Evolutionary conservation across 92 coral and sea anemone species (phyloP).

Genomic region (Pocillopora meandrina): DNA sequence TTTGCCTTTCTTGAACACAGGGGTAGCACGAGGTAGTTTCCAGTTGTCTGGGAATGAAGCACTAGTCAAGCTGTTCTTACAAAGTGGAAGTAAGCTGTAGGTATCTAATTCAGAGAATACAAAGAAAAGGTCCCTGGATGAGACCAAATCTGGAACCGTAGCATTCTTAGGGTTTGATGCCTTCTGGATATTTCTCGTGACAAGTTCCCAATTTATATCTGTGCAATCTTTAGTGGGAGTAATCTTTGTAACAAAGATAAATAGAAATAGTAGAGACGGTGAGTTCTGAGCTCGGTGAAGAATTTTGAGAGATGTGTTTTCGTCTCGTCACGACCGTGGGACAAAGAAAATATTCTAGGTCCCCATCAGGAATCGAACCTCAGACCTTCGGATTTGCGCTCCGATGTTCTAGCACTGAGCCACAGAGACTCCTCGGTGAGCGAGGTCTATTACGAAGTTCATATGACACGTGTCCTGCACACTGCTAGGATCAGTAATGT

Average conservation of each 20-base stretch:
- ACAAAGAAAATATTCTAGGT: too few species aligned
- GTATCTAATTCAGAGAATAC: slow-evolving; percentile 2
- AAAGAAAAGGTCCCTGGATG: slow-evolving; percentile 40
- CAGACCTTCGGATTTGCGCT: too few species aligned
- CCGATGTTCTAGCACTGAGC: too few species aligned
- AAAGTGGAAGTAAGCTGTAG: not conserved
- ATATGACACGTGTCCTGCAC: too few species aligned
- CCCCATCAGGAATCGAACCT: too few species aligned
- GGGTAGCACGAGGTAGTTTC: slow-evolving; percentile 28
- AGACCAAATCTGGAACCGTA: slow-evolving; percentile 18
- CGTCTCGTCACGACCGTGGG: too few species aligned
- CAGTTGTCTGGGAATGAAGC: slow-evolving; percentile 1
- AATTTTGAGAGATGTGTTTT: too few species aligned
- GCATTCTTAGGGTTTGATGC: slow-evolving; percentile 14
- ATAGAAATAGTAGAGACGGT: too few species aligned
- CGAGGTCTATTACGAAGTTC: too few species aligned
- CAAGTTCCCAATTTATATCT: slow-evolving; percentile 36
- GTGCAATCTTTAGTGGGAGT: slow-evolving; percentile 34
- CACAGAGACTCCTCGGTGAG: too few species aligned
- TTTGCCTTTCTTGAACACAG: slow-evolving; percentile 4
- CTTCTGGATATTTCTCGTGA: slow-evolving; percentile 7
- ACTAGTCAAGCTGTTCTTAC: slow-evolving; percentile 1
- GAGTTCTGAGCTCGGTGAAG: too few species aligned
- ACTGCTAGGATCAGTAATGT: too few species aligned
- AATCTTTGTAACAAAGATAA: slow-evolving; percentile 19